Conservation (phyloP, 2,888 invertebrate genomes). For the Drosophila borborema region DNA sequence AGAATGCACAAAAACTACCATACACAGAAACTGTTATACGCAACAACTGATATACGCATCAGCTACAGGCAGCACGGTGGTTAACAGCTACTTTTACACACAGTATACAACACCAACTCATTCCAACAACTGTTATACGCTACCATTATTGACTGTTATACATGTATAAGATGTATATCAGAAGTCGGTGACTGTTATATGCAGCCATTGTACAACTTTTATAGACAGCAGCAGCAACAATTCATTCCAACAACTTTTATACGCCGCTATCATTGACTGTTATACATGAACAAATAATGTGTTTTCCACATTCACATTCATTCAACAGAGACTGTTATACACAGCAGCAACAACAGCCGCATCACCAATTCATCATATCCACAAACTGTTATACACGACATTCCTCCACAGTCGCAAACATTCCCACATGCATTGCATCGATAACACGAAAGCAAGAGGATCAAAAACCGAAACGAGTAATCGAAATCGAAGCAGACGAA, state of each 20-base stretch:
- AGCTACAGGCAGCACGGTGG: no score
- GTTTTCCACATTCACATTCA: background rate
- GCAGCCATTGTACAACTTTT: background rate
- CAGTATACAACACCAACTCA: background rate
- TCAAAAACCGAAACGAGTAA: constrained; percentile 27
- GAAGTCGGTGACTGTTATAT: background rate
- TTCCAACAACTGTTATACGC: constrained; percentile 18
- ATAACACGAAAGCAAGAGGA: constrained; percentile 1
- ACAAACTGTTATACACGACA: constrained; percentile 40
- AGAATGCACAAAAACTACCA: background rate
- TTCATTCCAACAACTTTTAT: constrained; percentile 26
- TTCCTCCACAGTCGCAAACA: constrained; percentile 48
- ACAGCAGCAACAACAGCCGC: background rate
- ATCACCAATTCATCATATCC: constrained; percentile 15
- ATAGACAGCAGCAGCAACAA: background rate
- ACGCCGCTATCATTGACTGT: constrained; percentile 14
- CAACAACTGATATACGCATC: no score
- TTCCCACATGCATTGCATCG: constrained; percentile 33
- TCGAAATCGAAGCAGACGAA: constrained; percentile 16
- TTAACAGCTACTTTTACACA: background rate
- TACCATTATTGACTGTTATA: constrained; percentile 7
- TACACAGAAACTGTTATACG: no score
- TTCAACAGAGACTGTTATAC: background rate
- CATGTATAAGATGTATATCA: background rate
- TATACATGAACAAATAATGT: background rate